A percentile compares a stretch with the other conserved stretches of the same genome.
Evolutionary conservation across 2,113 vertebrate genomes (phyloP).

Genomic region (Grammomys dolichurus): DNA sequence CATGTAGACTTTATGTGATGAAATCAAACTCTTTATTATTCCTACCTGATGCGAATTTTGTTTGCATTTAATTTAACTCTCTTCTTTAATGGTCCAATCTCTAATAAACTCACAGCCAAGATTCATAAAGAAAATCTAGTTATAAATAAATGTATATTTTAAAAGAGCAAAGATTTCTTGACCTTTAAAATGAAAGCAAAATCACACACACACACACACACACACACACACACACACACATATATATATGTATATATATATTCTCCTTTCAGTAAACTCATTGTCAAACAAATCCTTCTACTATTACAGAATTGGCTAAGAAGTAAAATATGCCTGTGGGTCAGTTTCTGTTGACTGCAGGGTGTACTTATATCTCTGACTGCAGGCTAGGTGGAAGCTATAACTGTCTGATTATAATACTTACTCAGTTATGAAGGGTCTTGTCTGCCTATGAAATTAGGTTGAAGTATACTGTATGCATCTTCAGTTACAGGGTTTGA

Average conservation of each 20-base stretch:
- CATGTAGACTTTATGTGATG: not conserved
- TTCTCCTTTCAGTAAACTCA: not conserved
- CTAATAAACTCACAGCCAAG: conserved; percentile 6
- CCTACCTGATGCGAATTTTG: not conserved
- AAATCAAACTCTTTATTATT: conserved; percentile 17
- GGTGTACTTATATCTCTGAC: not conserved
- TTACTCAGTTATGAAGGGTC: not conserved
- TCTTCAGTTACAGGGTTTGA: conserved; percentile 12
- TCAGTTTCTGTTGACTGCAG: not conserved
- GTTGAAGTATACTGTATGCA: not conserved
- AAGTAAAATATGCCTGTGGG: not conserved
- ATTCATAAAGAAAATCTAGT: not conserved
- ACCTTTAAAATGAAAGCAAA: conserved; percentile 34
- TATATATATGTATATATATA: not conserved
- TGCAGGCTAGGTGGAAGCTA: not conserved
- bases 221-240: too few relatives aligned
- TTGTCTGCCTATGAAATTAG: not conserved
- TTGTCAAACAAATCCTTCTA: not conserved
- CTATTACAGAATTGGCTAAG: not conserved
- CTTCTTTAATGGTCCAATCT: conserved; percentile 50
- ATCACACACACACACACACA: too few relatives aligned
- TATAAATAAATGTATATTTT: conserved; percentile 48
- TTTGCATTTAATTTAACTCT: conserved; percentile 35
- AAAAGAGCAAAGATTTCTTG: conserved; percentile 32
- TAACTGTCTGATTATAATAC: not conserved